Conservation (phyloP, 1,140 invertebrate species). For the Formica exsecta region DNA sequence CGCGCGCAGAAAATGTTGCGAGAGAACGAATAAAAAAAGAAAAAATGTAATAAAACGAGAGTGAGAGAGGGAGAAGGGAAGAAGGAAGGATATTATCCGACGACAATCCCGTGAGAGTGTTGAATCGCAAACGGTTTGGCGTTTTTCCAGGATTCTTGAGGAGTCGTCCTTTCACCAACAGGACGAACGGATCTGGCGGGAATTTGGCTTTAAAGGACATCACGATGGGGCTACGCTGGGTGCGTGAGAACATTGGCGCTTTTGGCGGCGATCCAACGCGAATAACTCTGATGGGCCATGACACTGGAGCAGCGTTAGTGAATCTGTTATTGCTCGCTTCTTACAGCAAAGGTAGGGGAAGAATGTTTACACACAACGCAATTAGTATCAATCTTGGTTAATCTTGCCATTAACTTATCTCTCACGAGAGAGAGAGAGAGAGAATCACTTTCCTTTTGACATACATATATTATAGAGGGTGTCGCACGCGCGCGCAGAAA, state of each 20-base stretch:
- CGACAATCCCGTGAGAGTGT: background rate
- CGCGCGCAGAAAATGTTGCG: too few relatives aligned
- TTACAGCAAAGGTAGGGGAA: conserved; percentile 89
- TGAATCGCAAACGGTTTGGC: conserved; percentile 49
- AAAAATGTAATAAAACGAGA: too few relatives aligned
- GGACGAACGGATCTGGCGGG: conserved; percentile 86
- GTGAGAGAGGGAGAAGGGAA: too few relatives aligned
- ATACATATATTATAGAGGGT: too few relatives aligned
- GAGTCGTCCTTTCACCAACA: conserved; percentile 87
- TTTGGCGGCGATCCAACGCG: conserved; percentile 93
- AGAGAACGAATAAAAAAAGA: too few relatives aligned
- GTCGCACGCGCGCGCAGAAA: background rate
- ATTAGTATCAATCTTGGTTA: conserved; percentile 23
- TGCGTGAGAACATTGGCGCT: conserved; percentile 91
- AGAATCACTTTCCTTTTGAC: too few relatives aligned
- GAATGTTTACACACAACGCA: background rate
- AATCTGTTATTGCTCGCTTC: conserved; percentile 94
- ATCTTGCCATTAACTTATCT: too few relatives aligned
- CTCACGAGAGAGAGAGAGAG: too few relatives aligned
- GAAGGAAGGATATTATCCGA: conserved; percentile 23
- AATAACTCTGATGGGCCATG: conserved; percentile 95
- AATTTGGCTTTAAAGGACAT: conserved; percentile 92
- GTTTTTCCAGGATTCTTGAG: conserved; percentile 90
- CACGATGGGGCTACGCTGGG: conserved; percentile 91
- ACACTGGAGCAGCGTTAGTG: conserved; percentile 93